These are phyloP conservation scores for Orthonyx spaldingii DNA, from an alignment of 2,113 vertebrate species.

Conservation along the genomic window DNA sequence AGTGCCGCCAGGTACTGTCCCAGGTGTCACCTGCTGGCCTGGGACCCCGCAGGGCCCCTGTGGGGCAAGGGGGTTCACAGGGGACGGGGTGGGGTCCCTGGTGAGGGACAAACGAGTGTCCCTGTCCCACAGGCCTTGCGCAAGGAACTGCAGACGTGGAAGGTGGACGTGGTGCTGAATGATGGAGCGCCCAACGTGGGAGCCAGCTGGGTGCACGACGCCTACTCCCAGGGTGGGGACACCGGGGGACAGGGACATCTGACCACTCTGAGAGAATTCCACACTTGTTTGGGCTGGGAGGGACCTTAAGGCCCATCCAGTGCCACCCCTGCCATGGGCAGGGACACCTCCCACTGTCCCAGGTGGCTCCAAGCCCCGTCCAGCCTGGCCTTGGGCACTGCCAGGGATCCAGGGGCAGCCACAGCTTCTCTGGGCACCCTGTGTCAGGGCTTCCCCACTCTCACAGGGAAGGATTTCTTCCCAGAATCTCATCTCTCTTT, in stretches of 20 bases:
- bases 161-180: conserved; percentile 93
- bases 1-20: conserved; percentile 84
- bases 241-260: rapidly evolving
- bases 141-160: conserved; percentile 96
- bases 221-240: conserved; percentile 88
- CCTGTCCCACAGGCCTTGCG: conserved; percentile 74
- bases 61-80: neutral
- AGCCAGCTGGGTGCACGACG: conserved; percentile 93
- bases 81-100: too few relatives aligned
- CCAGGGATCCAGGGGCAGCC: neutral
- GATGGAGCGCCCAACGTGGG: conserved; percentile 95
- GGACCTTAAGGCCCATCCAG: rapidly evolving
- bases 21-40: rapidly evolving
- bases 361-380: rapidly evolving
- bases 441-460: too few relatives aligned
- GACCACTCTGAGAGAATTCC: rapidly evolving
- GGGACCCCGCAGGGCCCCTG: neutral
- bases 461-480: too few relatives aligned
- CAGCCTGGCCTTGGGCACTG: neutral
- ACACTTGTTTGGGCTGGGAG: neutral
- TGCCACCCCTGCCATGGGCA: too few relatives aligned
- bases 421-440: neutral
- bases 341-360: neutral
- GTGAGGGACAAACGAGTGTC: rapidly evolving
- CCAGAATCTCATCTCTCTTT: too few relatives aligned